phyloP scores from a whole-genome alignment of 1,140 invertebrate genomes.

The Ericerus pela region DNA sequence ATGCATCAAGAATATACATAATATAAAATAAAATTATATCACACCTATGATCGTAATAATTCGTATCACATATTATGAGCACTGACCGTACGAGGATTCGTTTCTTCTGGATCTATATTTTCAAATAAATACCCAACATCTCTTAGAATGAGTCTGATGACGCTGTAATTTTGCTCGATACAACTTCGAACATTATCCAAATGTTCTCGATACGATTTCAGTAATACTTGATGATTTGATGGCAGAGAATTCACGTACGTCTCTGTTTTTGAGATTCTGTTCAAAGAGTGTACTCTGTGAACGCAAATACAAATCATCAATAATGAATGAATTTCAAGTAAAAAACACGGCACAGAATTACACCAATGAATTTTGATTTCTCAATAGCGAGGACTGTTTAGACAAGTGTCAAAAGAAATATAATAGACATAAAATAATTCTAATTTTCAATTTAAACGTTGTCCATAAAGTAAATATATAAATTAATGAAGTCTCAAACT shows the following conservation, averaged over 20 bases:
- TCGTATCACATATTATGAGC: background rate
- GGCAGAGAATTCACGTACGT: conserved; percentile 56
- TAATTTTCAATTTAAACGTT: background rate
- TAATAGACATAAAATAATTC: background rate
- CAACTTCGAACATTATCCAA: conserved; percentile 56
- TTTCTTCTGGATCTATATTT: conserved; percentile 32
- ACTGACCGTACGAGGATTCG: conserved; percentile 25
- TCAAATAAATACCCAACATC: conserved; percentile 73
- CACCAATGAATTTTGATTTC: background rate
- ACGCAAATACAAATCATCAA: background rate
- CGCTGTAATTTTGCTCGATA: conserved; percentile 67
- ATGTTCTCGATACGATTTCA: conserved; percentile 60
- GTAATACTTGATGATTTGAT: conserved; percentile 52
- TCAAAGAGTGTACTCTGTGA: conserved; percentile 16
- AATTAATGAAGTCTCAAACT: too few species aligned
- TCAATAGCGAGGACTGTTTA: background rate
- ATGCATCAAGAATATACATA: conserved; percentile 2
- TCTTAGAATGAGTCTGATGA: conserved; percentile 68
- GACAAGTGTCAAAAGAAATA: background rate
- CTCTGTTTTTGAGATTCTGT: conserved; percentile 14
- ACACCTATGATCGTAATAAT: background rate
- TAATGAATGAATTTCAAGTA: background rate
- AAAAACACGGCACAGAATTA: background rate
- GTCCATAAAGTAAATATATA: too few species aligned
- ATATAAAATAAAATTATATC: background rate